Evolutionary conservation across 1,140 invertebrate species (phyloP).

Genomic region (Drosophila neocordata): DNA sequence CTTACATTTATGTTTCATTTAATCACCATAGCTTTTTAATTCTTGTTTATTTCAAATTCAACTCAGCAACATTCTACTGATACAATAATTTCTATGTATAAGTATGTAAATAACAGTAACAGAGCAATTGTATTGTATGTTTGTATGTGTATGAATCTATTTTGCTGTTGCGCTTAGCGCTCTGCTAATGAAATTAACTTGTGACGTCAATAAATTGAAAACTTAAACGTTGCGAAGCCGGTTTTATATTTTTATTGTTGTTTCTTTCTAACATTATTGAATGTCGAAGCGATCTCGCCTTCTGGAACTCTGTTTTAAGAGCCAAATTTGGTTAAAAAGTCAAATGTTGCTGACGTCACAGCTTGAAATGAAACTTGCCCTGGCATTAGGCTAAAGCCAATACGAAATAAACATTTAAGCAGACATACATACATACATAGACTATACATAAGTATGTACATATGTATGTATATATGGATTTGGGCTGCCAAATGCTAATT

Average conservation of each 20-base stretch:
- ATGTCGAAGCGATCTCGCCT: slow-evolving; percentile 30
- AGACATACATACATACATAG: slow-evolving; percentile 8
- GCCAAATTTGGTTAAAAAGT: slow-evolving; percentile 65
- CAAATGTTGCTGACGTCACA: slow-evolving; percentile 55
- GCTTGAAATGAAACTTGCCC: slow-evolving; percentile 3
- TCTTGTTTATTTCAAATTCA: not conserved
- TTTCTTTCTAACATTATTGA: not conserved
- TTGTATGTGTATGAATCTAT: slow-evolving; percentile 2
- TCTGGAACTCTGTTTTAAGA: slow-evolving; percentile 32
- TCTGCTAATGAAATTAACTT: slow-evolving; percentile 56
- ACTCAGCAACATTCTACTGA: no score
- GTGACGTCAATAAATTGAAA: slow-evolving; percentile 61
- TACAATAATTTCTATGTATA: not conserved
- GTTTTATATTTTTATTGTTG: slow-evolving; percentile 28
- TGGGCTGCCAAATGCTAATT: slow-evolving; percentile 36
- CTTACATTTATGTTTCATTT: not conserved
- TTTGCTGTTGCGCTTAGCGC: slow-evolving; percentile 38
- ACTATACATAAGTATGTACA: no score
- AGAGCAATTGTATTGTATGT: not conserved
- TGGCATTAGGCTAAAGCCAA: slow-evolving; percentile 11
- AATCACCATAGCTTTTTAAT: not conserved
- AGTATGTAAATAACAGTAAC: no score
- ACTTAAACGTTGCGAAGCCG: slow-evolving; percentile 48
- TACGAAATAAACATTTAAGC: not conserved
- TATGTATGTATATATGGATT: slow-evolving; percentile 17